These are phyloP conservation scores for Aproaerema taeniolella DNA, from an alignment of 2,888 invertebrate species.

Conservation along the genomic window DNA sequence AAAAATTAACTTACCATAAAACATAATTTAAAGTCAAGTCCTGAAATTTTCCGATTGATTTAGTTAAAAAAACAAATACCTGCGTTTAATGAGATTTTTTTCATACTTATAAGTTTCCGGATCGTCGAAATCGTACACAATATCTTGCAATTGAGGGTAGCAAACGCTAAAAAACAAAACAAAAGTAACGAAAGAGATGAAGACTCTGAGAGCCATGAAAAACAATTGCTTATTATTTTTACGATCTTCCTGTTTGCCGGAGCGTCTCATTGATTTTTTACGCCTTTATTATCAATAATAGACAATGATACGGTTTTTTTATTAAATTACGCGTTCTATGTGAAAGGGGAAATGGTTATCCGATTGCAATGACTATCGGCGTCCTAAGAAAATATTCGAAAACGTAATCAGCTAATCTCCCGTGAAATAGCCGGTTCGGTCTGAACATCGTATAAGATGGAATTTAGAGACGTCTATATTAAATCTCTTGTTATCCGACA, in stretches of 20 bases:
- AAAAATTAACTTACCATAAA: no score
- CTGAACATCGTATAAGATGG: constrained; percentile 37
- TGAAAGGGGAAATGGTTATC: constrained; percentile 8
- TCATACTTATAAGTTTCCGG: no score
- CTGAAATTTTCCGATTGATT: no score
- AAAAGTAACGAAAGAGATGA: constrained; percentile 5
- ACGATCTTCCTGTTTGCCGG: constrained; percentile 12
- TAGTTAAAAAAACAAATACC: no score
- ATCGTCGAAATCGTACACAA: no score
- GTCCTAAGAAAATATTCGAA: constrained; percentile 24
- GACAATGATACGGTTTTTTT: constrained; percentile 13
- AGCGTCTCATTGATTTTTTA: constrained; percentile 14
- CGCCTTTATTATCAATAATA: constrained; percentile 6
- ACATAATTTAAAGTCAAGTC: no score
- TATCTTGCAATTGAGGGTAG: no score
- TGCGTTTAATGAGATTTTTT: no score
- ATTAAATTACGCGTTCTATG: constrained; percentile 12
- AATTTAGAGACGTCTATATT: constrained; percentile 42
- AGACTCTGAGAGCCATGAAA: constrained; percentile 8
- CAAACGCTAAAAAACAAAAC: constrained; percentile 1
- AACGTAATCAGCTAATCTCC: constrained; percentile 39
- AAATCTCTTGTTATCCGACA: constrained; percentile 52
- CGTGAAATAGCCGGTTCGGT: constrained; percentile 40
- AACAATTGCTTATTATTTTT: constrained; percentile 9
- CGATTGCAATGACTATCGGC: constrained; percentile 13